These are phyloP conservation scores for Chionomys nivalis DNA, from an alignment of 2,113 vertebrate species.

Conservation along the genomic window DNA sequence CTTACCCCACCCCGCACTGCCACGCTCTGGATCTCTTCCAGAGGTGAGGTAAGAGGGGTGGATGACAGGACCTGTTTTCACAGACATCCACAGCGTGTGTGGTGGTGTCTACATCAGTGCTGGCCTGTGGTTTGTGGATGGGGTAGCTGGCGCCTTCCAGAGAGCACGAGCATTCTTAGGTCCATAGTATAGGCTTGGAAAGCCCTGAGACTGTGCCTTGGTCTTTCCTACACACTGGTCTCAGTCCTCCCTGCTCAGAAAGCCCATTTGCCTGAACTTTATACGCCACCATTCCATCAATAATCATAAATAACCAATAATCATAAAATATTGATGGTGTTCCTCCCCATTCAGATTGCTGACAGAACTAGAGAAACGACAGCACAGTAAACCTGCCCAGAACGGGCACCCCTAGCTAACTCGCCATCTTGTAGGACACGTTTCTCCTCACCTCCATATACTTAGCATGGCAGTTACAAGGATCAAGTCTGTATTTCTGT, in stretches of 20 bases:
- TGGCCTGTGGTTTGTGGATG: not conserved
- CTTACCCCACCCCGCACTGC: too few species aligned
- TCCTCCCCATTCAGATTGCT: conserved; percentile 31
- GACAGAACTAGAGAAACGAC: conserved; percentile 32
- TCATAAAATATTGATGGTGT: not conserved
- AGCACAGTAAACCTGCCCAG: not conserved
- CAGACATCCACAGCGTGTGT: not conserved
- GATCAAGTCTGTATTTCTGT: conserved; percentile 22
- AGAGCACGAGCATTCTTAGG: not conserved
- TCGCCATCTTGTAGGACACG: not conserved
- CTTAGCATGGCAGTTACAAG: conserved; percentile 34
- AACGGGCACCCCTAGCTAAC: not conserved
- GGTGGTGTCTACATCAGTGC: not conserved
- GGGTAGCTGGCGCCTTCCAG: not conserved
- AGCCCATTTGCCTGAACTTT: not conserved
- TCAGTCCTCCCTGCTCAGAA: not conserved
- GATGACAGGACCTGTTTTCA: not conserved
- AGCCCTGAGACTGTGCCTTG: not conserved
- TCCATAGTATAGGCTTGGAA: not conserved
- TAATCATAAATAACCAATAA: too few species aligned
- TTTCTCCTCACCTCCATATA: conserved; percentile 47
- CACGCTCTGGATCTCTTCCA: not conserved
- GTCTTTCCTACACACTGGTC: not conserved
- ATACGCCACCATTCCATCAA: not conserved
- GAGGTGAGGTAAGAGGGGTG: not conserved